phyloP scores from a whole-genome alignment of 1,140 invertebrate species.

The Drosophila kikkawai region DNA sequence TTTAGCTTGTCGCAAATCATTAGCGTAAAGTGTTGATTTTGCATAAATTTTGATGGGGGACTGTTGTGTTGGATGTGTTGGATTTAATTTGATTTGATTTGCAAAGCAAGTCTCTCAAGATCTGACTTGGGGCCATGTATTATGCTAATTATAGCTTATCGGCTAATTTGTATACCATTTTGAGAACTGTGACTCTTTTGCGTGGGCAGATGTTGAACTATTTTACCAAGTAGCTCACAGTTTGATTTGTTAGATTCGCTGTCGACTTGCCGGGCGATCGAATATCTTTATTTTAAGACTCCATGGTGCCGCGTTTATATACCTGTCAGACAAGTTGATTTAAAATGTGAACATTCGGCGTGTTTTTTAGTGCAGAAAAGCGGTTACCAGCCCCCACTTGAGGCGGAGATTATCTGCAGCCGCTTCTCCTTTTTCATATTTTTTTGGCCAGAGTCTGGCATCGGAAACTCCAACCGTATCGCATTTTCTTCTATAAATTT shows the following conservation, averaged over 20 bases:
- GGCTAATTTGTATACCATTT: constrained; percentile 53
- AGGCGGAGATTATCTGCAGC: constrained; percentile 20
- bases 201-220: constrained; percentile 49
- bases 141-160: constrained; percentile 39
- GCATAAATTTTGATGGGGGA: constrained; percentile 63
- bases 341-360: constrained; percentile 38
- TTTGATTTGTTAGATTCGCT: constrained; percentile 51
- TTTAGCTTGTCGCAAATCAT: constrained; percentile 67
- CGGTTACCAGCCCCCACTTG: constrained; percentile 4
- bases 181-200: constrained; percentile 19
- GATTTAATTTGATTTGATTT: constrained; percentile 48
- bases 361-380: constrained; percentile 1
- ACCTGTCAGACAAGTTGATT: constrained; percentile 24
- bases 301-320: constrained; percentile 28
- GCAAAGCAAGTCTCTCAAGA: constrained; percentile 44
- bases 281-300: constrained; percentile 45
- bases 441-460: constrained; percentile 2
- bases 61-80: constrained; percentile 28
- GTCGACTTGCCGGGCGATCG: constrained; percentile 3
- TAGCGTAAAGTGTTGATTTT: constrained; percentile 75
- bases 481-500: constrained; percentile 28
- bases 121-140: constrained; percentile 18
- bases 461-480: constrained; percentile 28
- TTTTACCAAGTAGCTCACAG: constrained; percentile 50
- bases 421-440: neutral